phyloP scores from a whole-genome alignment of 1,140 invertebrate species.

The Hylaeus anthracinus region DNA sequence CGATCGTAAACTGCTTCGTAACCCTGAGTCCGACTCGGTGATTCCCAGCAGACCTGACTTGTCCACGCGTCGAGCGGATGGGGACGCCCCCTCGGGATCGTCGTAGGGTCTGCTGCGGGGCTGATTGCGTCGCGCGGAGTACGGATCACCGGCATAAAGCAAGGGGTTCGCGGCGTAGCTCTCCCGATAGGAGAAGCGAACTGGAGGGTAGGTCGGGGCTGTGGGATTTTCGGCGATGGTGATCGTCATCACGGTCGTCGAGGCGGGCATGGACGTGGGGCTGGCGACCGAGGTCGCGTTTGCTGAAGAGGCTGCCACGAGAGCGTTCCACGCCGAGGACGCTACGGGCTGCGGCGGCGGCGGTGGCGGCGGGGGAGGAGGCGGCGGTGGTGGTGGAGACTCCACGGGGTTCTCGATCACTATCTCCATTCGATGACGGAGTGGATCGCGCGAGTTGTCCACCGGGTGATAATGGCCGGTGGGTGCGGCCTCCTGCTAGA shows the following conservation, averaged over 20 bases:
- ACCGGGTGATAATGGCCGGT: conserved; percentile 44
- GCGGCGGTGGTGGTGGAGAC: conserved; percentile 45
- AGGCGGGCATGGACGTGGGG: not conserved
- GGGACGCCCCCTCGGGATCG: conserved; percentile 58
- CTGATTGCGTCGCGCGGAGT: not conserved
- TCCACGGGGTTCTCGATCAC: conserved; percentile 75
- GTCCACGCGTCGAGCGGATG: conserved; percentile 70
- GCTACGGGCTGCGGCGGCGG: not conserved
- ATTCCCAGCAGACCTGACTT: conserved; percentile 75
- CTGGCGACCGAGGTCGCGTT: not conserved
- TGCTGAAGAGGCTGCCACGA: not conserved
- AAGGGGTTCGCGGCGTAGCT: not conserved
- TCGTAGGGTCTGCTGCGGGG: conserved; percentile 16
- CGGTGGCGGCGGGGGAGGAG: conserved; percentile 48
- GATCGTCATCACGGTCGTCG: conserved; percentile 38
- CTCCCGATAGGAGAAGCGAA: conserved; percentile 26
- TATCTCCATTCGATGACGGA: conserved; percentile 76
- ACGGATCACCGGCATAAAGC: not conserved
- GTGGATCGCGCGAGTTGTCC: conserved; percentile 38
- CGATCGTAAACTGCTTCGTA: not conserved
- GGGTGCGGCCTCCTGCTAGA: conserved; percentile 79
- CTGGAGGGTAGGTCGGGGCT: conserved; percentile 25
- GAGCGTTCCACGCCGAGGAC: not conserved
- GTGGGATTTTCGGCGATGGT: conserved; percentile 55
- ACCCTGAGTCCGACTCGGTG: conserved; percentile 58